phyloP scores from a whole-genome alignment of 2,113 vertebrate genomes.

The Hystrix cristata region DNA sequence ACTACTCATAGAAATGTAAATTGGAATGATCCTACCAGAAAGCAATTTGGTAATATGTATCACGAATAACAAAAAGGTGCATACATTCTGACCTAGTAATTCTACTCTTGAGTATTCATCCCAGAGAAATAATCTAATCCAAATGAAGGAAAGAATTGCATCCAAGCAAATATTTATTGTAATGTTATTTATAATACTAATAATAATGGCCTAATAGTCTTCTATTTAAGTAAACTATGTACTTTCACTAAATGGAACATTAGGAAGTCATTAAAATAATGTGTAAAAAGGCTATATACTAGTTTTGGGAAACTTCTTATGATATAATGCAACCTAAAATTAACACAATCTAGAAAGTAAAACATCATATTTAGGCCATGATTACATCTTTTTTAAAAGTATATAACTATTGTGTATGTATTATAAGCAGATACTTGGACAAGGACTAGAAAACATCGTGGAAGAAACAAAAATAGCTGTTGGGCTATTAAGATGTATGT shows the following conservation, averaged over 20 bases:
- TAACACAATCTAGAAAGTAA: constrained; percentile 55
- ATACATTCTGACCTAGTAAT: constrained; percentile 57
- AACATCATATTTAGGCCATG: constrained; percentile 38
- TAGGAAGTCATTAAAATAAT: constrained; percentile 74
- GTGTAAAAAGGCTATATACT: constrained; percentile 54
- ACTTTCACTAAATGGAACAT: constrained; percentile 65
- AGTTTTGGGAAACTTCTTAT: constrained; percentile 63
- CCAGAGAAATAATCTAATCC: constrained; percentile 60
- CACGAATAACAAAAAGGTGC: constrained; percentile 60
- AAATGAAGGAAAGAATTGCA: constrained; percentile 63
- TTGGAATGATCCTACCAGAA: constrained; percentile 19
- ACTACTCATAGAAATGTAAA: constrained; percentile 30
- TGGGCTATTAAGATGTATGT: not conserved
- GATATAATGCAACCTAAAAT: constrained; percentile 67
- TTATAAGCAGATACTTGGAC: not conserved
- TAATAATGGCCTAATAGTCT: constrained; percentile 59
- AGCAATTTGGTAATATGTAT: constrained; percentile 9
- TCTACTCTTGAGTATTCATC: constrained; percentile 67
- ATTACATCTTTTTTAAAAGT: constrained; percentile 56
- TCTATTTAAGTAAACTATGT: constrained; percentile 73
- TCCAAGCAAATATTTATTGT: constrained; percentile 43
- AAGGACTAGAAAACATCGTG: constrained; percentile 24
- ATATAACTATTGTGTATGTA: constrained; percentile 28
- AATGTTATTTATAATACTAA: constrained; percentile 76
- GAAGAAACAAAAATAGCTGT: constrained; percentile 13